Evolutionary conservation across 2,113 vertebrate species (phyloP).

Genomic region (Ancistrus triradiatus): DNA sequence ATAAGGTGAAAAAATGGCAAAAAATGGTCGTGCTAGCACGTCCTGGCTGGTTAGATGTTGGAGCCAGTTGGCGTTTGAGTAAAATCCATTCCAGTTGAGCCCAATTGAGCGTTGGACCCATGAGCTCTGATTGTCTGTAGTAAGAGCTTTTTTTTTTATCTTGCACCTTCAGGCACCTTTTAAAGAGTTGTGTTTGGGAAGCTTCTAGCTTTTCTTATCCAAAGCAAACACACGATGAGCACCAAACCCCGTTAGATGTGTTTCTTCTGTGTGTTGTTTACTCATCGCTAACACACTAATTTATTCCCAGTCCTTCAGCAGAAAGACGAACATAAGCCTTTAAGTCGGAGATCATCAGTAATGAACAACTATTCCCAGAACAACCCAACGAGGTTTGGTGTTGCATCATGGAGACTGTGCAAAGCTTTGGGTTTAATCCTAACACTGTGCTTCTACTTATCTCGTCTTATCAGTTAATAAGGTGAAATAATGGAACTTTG

Average conservation of each 20-base stretch:
- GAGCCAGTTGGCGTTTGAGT: no score
- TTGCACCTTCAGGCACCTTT: no score
- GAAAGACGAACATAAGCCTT: conserved; percentile 21
- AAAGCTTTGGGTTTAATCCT: background rate
- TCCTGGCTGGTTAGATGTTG: no score
- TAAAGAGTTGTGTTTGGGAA: conserved; percentile 52
- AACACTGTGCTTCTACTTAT: background rate
- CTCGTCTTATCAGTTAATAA: background rate
- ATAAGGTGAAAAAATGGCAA: no score
- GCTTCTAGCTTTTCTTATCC: conserved; percentile 32
- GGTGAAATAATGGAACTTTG: conserved; percentile 18
- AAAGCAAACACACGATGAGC: conserved; percentile 38
- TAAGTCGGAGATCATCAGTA: conserved; percentile 13
- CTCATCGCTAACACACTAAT: conserved; percentile 32
- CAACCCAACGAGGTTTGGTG: conserved; percentile 42
- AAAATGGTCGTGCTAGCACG: no score
- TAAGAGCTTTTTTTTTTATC: no score
- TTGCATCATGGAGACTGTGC: conserved; percentile 35
- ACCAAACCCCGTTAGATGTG: conserved; percentile 41
- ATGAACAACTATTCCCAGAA: conserved; percentile 25
- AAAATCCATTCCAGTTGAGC: no score
- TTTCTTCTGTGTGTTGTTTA: conserved; percentile 12
- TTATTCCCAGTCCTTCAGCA: conserved; percentile 26
- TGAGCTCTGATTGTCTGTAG: no score
- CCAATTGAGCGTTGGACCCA: no score